Evolutionary conservation across 2,797 vertebrate species (phyloP), one percentile per base, ranked within the genome.

Genomic region (Pseudopleuronectes americanus): DNA sequence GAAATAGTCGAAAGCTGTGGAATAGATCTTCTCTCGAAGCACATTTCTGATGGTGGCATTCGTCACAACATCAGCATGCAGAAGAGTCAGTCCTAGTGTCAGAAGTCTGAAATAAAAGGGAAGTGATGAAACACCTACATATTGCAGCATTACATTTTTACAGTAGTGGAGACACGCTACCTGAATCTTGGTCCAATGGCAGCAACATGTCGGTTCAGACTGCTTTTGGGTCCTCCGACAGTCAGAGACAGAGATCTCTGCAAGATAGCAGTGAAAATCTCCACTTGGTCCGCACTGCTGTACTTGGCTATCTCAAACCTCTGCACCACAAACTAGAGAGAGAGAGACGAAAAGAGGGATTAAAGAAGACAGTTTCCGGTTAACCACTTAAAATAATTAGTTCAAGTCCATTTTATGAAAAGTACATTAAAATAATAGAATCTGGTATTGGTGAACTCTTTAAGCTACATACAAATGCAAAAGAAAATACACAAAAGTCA

Each of bases 271-370:
- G 95, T 96, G 88, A 99, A 99, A 77, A 99, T 98, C 93, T 99
- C 97, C 87, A 99, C 96, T 81, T 99, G 98, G 92, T 99, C 98
- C 1, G 95, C 96, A 65, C 97, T 99, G 93, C 97, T 97, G 92
- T 99, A 99, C 79, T 99, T 99, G 64, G 98, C 98, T 8, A 99
- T 99, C 88, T 99, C 97, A 84, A 99, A 99, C 45, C 98, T 94
- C 88, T 99, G 98, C 76, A 97, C 95, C 89, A 99, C 91, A 88
- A 99, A 99, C 98, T 99, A 68, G 3, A 74, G 21, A 33, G n/a
- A 33, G 38, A 63, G 9, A 71, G 60, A 17, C 41, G n/a, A 63
- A 13, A 61, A 9, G 10, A 48, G 17, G 1, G 43, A 55, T 52
- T 43, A 21, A 57, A 28, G 2, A 52, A 2, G 10, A n/a, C 7